A percentile compares a stretch with the other conserved stretches of the same genome.
Evolutionary conservation across 1,140 invertebrate species (phyloP).

Genomic region (Achatina immaculata): DNA sequence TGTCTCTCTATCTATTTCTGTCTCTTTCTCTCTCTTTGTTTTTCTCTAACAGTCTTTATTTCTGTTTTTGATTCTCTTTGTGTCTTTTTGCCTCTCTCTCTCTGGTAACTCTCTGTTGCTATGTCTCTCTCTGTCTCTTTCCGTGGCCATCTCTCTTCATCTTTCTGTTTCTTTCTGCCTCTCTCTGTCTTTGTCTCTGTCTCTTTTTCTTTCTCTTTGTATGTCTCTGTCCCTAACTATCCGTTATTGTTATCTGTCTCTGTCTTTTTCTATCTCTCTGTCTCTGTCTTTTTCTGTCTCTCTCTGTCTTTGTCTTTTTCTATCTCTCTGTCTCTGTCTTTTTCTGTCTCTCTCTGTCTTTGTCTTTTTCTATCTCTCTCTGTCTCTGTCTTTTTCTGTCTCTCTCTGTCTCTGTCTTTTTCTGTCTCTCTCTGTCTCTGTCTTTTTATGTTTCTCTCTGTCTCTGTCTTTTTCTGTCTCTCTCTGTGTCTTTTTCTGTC

Average conservation of each 20-base stretch:
- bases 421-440: not conserved
- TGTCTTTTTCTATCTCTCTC: not conserved
- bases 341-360: not conserved
- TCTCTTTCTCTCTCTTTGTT: not conserved
- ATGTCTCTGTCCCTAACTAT: not conserved
- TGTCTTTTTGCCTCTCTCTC: not conserved
- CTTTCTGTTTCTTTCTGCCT: not conserved
- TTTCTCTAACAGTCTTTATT: not conserved
- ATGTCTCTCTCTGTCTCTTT: not conserved
- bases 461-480: no score
- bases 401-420: not conserved
- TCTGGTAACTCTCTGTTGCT: not conserved
- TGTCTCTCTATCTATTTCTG: not conserved
- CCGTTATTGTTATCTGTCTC: not conserved
- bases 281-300: not conserved
- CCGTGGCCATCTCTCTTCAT: not conserved
- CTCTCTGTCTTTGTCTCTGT: not conserved
- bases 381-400: not conserved
- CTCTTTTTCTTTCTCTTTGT: no score
- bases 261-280: not conserved
- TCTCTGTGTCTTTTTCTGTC: no score
- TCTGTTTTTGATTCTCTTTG: not conserved
- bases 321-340: no score
- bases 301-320: not conserved
- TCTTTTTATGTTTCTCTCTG: not conserved